Evolutionary conservation across 1,140 invertebrate species (phyloP).

Genomic region (Rhyzopertha dominica): DNA sequence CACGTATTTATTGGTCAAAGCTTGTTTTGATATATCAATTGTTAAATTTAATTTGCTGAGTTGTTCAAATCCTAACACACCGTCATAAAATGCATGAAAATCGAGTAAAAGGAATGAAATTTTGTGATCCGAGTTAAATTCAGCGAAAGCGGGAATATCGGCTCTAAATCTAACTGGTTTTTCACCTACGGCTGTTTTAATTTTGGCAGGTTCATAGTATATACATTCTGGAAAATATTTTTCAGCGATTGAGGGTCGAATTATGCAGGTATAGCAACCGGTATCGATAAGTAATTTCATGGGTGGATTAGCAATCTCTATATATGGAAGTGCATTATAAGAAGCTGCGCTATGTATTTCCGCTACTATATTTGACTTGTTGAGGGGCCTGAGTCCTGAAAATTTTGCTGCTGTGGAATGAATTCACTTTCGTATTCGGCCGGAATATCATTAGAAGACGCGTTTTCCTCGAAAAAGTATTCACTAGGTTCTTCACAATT

Average conservation of each 20-base stretch:
- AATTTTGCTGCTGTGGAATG: no score
- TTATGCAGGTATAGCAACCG: slow-evolving; percentile 18
- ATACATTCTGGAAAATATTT: slow-evolving; percentile 22
- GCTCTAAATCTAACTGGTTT: slow-evolving; percentile 19
- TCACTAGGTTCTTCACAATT: slow-evolving; percentile 6
- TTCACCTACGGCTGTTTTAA: slow-evolving; percentile 17
- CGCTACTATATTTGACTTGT: slow-evolving; percentile 3
- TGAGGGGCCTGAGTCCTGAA: no score
- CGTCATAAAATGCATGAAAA: slow-evolving; percentile 29
- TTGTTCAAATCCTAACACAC: slow-evolving; percentile 21
- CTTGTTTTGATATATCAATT: slow-evolving; percentile 20
- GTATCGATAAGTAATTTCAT: slow-evolving; percentile 27
- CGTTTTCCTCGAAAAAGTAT: no score
- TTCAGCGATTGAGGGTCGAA: slow-evolving; percentile 22
- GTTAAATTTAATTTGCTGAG: slow-evolving; percentile 17
- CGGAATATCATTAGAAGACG: not conserved
- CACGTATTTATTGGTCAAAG: slow-evolving; percentile 9
- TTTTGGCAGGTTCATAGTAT: slow-evolving; percentile 5
- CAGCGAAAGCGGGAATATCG: slow-evolving; percentile 16
- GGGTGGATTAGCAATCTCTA: slow-evolving; percentile 20
- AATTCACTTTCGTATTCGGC: slow-evolving; percentile 1
- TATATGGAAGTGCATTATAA: slow-evolving; percentile 22
- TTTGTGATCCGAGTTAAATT: slow-evolving; percentile 14
- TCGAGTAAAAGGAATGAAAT: slow-evolving; percentile 18
- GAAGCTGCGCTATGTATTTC: slow-evolving; percentile 13